Evolutionary conservation across 1,140 invertebrate species (phyloP), one percentile per base, ranked within the genome.

Genomic region (Habropoda laboriosa): DNA sequence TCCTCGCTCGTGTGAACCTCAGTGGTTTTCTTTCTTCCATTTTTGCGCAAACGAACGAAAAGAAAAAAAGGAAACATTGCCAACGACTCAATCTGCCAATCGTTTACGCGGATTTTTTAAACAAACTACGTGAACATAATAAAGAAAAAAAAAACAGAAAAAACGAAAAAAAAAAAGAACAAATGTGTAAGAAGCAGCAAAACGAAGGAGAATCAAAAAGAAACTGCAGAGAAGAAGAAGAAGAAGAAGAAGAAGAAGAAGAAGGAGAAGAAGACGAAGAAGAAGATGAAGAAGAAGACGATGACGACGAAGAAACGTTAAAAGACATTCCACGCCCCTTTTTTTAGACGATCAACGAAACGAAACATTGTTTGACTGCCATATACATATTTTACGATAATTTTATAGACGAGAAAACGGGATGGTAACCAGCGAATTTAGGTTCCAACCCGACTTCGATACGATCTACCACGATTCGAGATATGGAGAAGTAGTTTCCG

Each of bases 51-150:
- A n/a, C n/a, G n/a, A n/a, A n/a, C n/a, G n/a, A n/a, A n/a, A n/a
- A n/a, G n/a, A n/a, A n/a, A n/a, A n/a, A n/a, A 70, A 60, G 24
- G 55, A 40, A 60, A 78, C 45, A 78, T 71, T 61, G 55, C 75
- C 75, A 71, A 71, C 42, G 67, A 78, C 75, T 30, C n/a, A n/a
- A 67, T 78, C 75, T 71, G 74, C 66, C 74, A 70, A 77, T 70
- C 53, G 66, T 78, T 78, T 40, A 60, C 32, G 64, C 47, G 60
- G 6, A 55, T 53, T 55, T 38, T 57, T 51, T 49, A 24, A 47
- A 53, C 32, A 10, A 68, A 42, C n/a, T n/a, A n/a, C n/a, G n/a
- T n/a, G n/a, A n/a, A n/a, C n/a, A n/a, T n/a, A n/a, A n/a, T n/a
- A n/a, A n/a, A n/a, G n/a, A n/a, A n/a, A n/a, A n/a, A n/a, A n/a